Base-by-base conservation (phyloP, 2,797 vertebrate species). In the Pseudocheirus occidentalis region DNA sequence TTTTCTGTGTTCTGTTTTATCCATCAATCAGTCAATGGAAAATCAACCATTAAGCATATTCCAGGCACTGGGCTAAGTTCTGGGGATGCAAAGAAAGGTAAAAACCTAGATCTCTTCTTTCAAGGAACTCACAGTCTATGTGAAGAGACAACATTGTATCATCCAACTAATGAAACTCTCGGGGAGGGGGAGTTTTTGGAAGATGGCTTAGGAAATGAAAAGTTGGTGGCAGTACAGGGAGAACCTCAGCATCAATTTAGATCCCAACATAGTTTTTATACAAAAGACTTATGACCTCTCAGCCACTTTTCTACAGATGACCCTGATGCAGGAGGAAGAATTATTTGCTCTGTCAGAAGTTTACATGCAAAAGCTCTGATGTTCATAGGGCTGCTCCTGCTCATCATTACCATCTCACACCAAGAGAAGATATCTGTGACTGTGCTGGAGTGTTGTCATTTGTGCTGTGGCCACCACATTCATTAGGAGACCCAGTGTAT, bases 1-100 rank as follows among this genome's bases (percentile, higher is more conserved):
- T 87, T 59, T 89, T 55, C 66, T 93, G 21, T 92, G 95, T 93
- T 66, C 54, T 94, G 16, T 46, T 81, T 18, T n/a, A 87, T 87
- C 40, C 10, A 27, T 50, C 21, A 27, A 1, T 87, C 9, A 87
- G 46, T 50, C 62, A 66, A 66, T n/a, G 40, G 7, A 46, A 7
- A 50, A 27, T 87, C 73, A 87, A 3, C 11, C 27, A 50, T 46
- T 87, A 50, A 46, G 24, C 40, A 24, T 73, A 14, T 18, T 66
- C 58, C 6, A 73, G 66, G 14, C 34, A n/a, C 1, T 73, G 34
- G n/a, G 66, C 66, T 73, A 87, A 87, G 7, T 46, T 46, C n/a
- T 81, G 40, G 66, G 24, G 21, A 87, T 87, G 3, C 73, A 50
- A 50, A 87, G 73, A 87, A 46, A 87, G 24, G 40, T 9, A 27